Conservation (phyloP, 2,888 invertebrate species). For the Tuberolachnus salignus region DNA sequence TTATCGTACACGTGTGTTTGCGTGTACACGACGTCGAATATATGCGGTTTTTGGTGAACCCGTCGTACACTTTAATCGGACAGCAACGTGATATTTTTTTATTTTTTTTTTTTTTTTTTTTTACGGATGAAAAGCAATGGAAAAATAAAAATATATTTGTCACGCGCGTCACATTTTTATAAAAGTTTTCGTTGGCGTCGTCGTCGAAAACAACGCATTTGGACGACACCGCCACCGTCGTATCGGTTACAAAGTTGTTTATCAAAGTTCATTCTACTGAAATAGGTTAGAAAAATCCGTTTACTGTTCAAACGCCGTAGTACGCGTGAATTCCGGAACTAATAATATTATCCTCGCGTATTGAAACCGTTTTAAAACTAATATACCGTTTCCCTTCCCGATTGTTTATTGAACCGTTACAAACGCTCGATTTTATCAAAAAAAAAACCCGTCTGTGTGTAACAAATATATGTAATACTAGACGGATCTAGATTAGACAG, state of each 20-base stretch:
- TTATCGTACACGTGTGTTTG: no score
- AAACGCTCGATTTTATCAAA: no score
- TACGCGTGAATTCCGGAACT: not conserved
- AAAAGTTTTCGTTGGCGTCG: not conserved
- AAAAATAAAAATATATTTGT: not conserved
- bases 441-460: no score
- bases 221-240: no score
- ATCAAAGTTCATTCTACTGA: constrained; percentile 28
- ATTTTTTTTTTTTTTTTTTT: not conserved
- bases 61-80: constrained; percentile 28
- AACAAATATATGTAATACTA: no score
- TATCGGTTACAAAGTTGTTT: constrained; percentile 39
- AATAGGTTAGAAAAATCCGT: constrained; percentile 1
- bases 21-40: no score
- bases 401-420: no score
- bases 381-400: no score
- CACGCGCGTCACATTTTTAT: constrained; percentile 14
- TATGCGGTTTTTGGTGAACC: no score
- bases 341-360: no score
- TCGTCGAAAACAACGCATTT: constrained; percentile 20
- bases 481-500: no score
- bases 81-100: constrained; percentile 12
- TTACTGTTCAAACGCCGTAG: not conserved
- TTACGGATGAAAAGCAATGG: not conserved
- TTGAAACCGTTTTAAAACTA: no score